Base-by-base conservation (phyloP, 2,888 invertebrate species). In the Agriopis aurantiaria region DNA sequence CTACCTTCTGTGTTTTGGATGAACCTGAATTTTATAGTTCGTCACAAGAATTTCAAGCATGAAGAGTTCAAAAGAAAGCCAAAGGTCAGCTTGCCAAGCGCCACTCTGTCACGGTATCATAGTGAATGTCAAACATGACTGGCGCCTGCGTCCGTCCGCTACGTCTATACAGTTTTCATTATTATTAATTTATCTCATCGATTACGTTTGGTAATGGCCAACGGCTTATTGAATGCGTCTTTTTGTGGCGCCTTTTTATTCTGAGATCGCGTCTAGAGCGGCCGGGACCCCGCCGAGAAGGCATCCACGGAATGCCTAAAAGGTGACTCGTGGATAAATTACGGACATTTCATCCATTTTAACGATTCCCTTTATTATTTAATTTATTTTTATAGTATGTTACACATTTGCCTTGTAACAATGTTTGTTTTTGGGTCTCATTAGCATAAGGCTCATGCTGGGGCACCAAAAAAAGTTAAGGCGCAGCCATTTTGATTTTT, bases 301-400 rank as follows among this genome's bases (percentile, higher is more conserved):
- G 93, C 89, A 94, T 93, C 91, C 88, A 87, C 88, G 93, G 93
- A 92, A 94, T 94, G 92, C 91, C 88, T 89, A 91, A 93, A 92
- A 94, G 94, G 94, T 94, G 94, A 93, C 93, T 93, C 89, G 89
- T 88, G 93, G 91, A 94, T 94, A 94, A 93, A 94, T 94, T 93
- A 94, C 93, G 86, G 84, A 89, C 91, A 93, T 94, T 93, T 94
- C 92, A 91, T 92, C 89, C 90, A 91, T 94, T 94, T 94, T 94
- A 94, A 94, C 92, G 94, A 94, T 92, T 89, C 91, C 88, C 90
- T 92, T 93, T 93, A 94, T 93, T 93, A 92, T 93, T 93, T 93
- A 93, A 94, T 93, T 93, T 94, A 93, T 93, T 93, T 92, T 90
- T 92, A 93, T 93, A 86, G 91, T 91, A 91, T 91, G 93, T 94